Evolutionary conservation across 2,113 vertebrate genomes (phyloP).

Genomic region (Cyprinodon variegatus): DNA sequence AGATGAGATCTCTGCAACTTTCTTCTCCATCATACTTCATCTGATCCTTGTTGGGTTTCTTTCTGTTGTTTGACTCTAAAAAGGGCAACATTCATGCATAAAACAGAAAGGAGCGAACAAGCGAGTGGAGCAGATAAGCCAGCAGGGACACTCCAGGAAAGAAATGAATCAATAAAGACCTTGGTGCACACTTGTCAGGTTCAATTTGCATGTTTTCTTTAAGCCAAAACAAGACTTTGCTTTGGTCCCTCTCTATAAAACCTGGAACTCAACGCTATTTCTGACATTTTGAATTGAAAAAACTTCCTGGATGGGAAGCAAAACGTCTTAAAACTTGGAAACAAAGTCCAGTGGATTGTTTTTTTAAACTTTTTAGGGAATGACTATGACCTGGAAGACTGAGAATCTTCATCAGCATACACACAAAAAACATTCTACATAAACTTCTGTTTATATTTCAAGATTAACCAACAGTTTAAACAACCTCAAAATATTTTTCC

Average conservation of each 20-base stretch:
- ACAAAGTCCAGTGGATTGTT: too few relatives aligned
- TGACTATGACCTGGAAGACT: too few relatives aligned
- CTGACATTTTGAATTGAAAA: too few relatives aligned
- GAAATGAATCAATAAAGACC: conserved; percentile 23
- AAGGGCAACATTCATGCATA: conserved; percentile 2
- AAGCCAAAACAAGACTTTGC: too few relatives aligned
- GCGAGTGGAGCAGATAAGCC: background rate
- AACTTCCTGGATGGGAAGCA: too few relatives aligned
- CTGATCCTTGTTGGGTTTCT: conserved; percentile 11
- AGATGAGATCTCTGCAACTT: background rate
- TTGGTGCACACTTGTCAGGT: background rate
- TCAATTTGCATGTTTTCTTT: too few relatives aligned
- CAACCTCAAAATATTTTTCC: background rate
- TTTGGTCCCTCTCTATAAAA: too few relatives aligned
- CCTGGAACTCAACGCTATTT: too few relatives aligned
- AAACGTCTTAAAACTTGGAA: too few relatives aligned
- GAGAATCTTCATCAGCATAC: too few relatives aligned
- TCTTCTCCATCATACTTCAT: background rate
- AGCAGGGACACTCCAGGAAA: conserved; percentile 9
- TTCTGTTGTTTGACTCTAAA: conserved; percentile 23
- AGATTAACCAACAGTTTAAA: conserved; percentile 8
- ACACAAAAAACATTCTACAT: conserved; percentile 5
- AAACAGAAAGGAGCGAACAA: conserved; percentile 15
- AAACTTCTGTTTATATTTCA: background rate
- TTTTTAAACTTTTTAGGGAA: too few relatives aligned